These are phyloP conservation scores for Anoncus sp. DNA, from an alignment of 2,888 invertebrate species.

Conservation along the genomic window DNA sequence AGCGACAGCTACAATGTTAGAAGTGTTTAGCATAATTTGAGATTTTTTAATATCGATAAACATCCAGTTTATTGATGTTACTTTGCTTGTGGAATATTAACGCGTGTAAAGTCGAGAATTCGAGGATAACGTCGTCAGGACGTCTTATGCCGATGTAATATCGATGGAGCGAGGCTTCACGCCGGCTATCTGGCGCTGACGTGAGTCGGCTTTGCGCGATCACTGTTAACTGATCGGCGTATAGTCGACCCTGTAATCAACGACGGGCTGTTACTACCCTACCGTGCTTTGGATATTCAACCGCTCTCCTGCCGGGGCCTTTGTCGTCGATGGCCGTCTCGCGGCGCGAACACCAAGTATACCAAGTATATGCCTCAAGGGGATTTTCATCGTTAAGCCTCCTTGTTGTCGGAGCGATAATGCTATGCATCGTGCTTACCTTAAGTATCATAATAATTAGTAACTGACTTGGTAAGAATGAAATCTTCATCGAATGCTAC, in stretches of 20 bases:
- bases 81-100: not conserved
- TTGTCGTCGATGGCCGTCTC: slow-evolving; percentile 44
- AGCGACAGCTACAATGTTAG: not conserved
- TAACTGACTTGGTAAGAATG: slow-evolving; percentile 35
- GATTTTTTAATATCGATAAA: not conserved
- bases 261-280: slow-evolving; percentile 2
- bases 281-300: slow-evolving; percentile 40
- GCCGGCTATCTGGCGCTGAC: slow-evolving; percentile 33
- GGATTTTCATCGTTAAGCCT: slow-evolving; percentile 36
- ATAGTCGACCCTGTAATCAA: slow-evolving; percentile 50
- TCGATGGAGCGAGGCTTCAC: not conserved
- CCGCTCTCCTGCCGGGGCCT: slow-evolving; percentile 17
- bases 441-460: slow-evolving; percentile 48
- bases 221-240: slow-evolving; percentile 49
- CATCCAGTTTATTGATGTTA: too few species aligned
- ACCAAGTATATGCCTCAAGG: not conserved
- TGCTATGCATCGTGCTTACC: slow-evolving; percentile 6
- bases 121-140: slow-evolving; percentile 1
- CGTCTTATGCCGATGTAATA: slow-evolving; percentile 8
- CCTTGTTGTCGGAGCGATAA: slow-evolving; percentile 31
- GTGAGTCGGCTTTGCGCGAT: slow-evolving; percentile 32
- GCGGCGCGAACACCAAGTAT: not conserved
- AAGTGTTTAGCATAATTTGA: not conserved
- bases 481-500: slow-evolving; percentile 29
- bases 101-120: not conserved